Evolutionary conservation across 2,113 vertebrate genomes (phyloP).

Genomic region (Clarias magur): DNA sequence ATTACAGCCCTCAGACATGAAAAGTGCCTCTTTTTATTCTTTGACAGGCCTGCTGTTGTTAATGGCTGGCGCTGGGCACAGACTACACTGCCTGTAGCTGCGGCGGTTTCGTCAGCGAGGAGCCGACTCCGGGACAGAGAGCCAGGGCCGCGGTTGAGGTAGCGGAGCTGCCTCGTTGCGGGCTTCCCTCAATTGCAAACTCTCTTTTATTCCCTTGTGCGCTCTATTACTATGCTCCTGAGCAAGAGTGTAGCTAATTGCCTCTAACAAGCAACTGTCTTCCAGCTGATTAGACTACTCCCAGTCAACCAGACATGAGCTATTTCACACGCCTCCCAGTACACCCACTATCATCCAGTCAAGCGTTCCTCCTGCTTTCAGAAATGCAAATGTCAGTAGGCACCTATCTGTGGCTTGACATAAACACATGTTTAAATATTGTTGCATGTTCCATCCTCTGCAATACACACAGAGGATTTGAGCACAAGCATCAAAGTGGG

Average conservation of each 20-base stretch:
- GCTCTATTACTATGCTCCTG: conserved; percentile 14
- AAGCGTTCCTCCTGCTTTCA: neutral
- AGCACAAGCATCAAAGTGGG: conserved; percentile 34
- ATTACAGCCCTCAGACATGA: conserved; percentile 78
- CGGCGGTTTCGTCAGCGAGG: conserved; percentile 71
- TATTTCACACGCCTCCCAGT: conserved; percentile 1
- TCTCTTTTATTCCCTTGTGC: conserved; percentile 18
- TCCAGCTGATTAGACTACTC: conserved; percentile 10
- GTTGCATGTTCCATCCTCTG: neutral
- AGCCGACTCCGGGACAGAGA: conserved; percentile 71
- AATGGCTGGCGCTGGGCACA: conserved; percentile 68
- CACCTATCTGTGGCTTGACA: neutral
- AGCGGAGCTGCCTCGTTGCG: conserved; percentile 50
- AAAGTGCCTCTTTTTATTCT: conserved; percentile 76
- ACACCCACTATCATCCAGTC: neutral
- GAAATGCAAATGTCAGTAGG: conserved; percentile 25
- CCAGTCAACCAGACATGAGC: conserved; percentile 2
- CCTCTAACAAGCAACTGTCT: conserved; percentile 26
- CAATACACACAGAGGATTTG: neutral
- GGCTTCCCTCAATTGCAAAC: conserved; percentile 26
- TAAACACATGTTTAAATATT: neutral
- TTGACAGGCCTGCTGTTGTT: conserved; percentile 73
- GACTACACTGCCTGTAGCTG: conserved; percentile 62
- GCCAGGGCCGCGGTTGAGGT: conserved; percentile 67
- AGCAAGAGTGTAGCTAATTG: conserved; percentile 21